phyloP scores from a whole-genome alignment of 1,140 invertebrate genomes.

The Linepithema humile region DNA sequence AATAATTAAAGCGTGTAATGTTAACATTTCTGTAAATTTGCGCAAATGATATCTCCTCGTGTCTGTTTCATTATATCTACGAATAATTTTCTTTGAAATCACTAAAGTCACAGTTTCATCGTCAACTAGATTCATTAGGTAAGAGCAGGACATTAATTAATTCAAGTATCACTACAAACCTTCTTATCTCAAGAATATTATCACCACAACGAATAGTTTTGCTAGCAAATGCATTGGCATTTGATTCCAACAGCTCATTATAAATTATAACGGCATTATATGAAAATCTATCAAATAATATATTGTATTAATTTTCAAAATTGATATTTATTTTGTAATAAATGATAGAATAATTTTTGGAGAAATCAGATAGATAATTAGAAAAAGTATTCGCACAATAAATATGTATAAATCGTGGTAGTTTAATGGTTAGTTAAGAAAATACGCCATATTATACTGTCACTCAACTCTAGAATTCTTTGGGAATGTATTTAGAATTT shows the following conservation, averaged over 20 bases:
- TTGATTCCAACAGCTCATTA: slow-evolving; percentile 27
- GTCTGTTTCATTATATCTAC: not conserved
- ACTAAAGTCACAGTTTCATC: not conserved
- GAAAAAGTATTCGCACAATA: too few relatives aligned
- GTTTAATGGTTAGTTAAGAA: slow-evolving; percentile 75
- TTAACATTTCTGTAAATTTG: not conserved
- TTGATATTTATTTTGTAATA: too few relatives aligned
- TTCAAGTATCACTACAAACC: not conserved
- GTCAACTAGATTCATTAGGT: slow-evolving; percentile 19
- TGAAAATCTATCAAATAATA: too few relatives aligned
- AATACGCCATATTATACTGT: slow-evolving; percentile 73
- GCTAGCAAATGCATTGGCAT: not conserved
- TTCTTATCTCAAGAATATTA: slow-evolving; percentile 13
- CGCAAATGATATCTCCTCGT: not conserved
- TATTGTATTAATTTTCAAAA: too few relatives aligned
- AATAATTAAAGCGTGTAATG: not conserved
- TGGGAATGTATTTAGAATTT: too few relatives aligned
- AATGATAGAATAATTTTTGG: too few relatives aligned
- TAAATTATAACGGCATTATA: not conserved
- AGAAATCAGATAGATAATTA: too few relatives aligned
- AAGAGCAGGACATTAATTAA: slow-evolving; percentile 13
- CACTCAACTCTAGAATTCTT: too few relatives aligned
- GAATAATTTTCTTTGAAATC: slow-evolving; percentile 40
- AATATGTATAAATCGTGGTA: too few relatives aligned
- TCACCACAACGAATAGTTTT: slow-evolving; percentile 20